These are phyloP conservation scores for Oryzaephilus surinamensis DNA, from an alignment of 1,140 invertebrate genomes.

Conservation along the genomic window DNA sequence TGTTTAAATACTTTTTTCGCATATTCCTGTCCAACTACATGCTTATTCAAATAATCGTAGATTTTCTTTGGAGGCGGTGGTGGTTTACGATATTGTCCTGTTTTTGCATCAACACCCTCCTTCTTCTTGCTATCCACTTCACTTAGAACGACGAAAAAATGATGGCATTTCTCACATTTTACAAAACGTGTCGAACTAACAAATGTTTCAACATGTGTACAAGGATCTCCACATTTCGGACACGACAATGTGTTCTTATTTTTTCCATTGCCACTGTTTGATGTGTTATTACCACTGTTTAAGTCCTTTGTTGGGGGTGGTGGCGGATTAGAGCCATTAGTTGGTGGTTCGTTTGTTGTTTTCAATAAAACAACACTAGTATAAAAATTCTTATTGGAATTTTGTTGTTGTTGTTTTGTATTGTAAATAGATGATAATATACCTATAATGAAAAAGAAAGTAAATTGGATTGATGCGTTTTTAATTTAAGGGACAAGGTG, in stretches of 20 bases:
- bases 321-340: constrained; percentile 4
- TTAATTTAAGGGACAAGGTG: too few relatives aligned
- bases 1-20: constrained; percentile 85
- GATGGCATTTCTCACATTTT: constrained; percentile 96
- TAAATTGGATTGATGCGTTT: neutral
- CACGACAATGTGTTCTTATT: constrained; percentile 65
- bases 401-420: constrained; percentile 6
- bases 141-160: constrained; percentile 94
- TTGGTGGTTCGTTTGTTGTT: constrained; percentile 15
- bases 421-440: constrained; percentile 21
- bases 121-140: constrained; percentile 85
- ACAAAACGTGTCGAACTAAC: constrained; percentile 94
- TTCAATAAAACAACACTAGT: constrained; percentile 26
- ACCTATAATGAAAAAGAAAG: constrained; percentile 18
- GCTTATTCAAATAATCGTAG: constrained; percentile 88
- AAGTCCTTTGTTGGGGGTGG: constrained; percentile 21
- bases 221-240: constrained; percentile 92
- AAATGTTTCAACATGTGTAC: constrained; percentile 93
- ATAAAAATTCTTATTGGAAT: constrained; percentile 16
- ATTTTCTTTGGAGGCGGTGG: constrained; percentile 95
- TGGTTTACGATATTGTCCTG: constrained; percentile 60
- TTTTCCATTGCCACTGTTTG: constrained; percentile 28
- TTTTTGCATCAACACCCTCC: constrained; percentile 58
- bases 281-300: neutral
- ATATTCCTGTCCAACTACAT: constrained; percentile 95